Evolutionary conservation across 2,113 vertebrate species (phyloP), one percentile per base, ranked within the genome.

Genomic region (Abramis brama): DNA sequence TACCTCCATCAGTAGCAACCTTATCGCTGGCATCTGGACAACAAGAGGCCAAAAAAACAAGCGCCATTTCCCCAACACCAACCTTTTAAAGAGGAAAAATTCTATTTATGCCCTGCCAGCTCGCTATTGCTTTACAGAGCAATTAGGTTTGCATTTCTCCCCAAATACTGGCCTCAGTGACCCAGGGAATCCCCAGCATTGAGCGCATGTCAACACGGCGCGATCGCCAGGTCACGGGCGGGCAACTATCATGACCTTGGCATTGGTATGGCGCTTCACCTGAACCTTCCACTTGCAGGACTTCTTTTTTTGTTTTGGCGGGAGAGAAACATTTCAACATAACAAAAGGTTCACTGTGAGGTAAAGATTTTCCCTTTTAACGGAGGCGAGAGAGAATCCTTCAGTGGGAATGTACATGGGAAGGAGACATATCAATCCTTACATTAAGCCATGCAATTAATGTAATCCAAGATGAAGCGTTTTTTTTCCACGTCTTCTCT

Each of bases 361-460:
- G 80, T 59, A 89, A 57, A 57, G 77, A 64, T 86, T 78, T 74
- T 52, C 83, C 73, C 25, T 66, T 33, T 57, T 57, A 57, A 83
- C 21, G 36, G 33, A 59, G 62, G 36, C 39, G 73, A 86, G 70
- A 84, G 55, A 59, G 75, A 66, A 68, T 85, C 75, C 30, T 79
- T 85, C 76, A 71, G 79, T 33, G 64, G 84, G 84, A 82, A 88
- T 79, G 74, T 84, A 85, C 79, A 68, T 87, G 76, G 86, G 84
- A 60, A 85, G 85, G 78, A 74, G 85, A 92, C 68, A 87, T 84
- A 88, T 36, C 75, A 89, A 91, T 91, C 89, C 87, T 89, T 92
- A 92, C 87, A 91, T 91, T 90, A 90, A 90, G 87, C 80, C 73
- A 85, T 55, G 78, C 90, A 89, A 90, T 87, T 91, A 89, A 89